Base-by-base conservation (phyloP, 2,888 invertebrate species). In the Auanema sp. region DNA sequence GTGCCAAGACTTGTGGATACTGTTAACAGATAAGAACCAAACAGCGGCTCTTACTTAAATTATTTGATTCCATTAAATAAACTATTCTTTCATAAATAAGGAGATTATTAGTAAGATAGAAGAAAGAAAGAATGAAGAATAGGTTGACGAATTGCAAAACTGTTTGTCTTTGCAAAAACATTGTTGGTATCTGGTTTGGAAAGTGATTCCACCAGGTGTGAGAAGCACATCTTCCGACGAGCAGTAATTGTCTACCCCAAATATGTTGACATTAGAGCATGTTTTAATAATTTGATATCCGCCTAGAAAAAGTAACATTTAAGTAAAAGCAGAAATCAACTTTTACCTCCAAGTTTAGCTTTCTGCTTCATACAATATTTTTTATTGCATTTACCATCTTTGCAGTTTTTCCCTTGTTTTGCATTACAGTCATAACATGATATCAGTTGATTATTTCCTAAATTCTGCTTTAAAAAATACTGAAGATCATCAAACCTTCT, bases 151-250 rank as follows among this genome's bases (percentile, higher is more conserved):
- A 49, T 71, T 73, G 43, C 73, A 73, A 49, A 65, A 70, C 42
- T 68, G 68, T 40, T 71, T 73, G 56, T 70, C 67, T 55, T 72
- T 73, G 51, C 73, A 75, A 47, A 53, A 70, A 33, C 73, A 73
- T 44, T 69, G 73, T 4, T 62, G 65, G 21, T 61, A 65, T 12
- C 59, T 60, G 53, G 51, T 69, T 42, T 65, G 65, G 8, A 73
- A 64, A 12, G 69, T 52, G 23, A 71, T 61, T 2, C 73, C 70
- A 3, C 68, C 73, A 4, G 70, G 73, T 49, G 66, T 71, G 2
- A 69, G 55, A n/a, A 66, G 50, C 2, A 75, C 60, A 43, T 71
- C 71, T 44, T 55, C 62, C 4, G 56, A 64, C 24, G 64, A 52
- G 55, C 73, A 74, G 2, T 58, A 44, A 47, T 72, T 72, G 43